Percentiles rank a stretch among this genome's conserved stretches.
Evolutionary conservation across 2,113 vertebrate species (phyloP).

Genomic region (Geococcyx californianus): DNA sequence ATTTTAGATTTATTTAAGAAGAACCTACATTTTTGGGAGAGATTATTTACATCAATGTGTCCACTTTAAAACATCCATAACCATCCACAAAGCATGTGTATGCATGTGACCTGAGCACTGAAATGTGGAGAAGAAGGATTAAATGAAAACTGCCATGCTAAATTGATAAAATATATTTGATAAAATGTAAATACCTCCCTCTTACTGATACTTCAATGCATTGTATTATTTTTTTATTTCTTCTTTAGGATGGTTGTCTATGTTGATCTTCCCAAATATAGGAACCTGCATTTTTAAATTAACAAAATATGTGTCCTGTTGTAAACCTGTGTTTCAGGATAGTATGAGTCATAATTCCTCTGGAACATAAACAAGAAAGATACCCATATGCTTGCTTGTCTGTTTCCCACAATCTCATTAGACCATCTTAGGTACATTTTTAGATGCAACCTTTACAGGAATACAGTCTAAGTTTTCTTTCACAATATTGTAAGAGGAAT

Average conservation of each 20-base stretch:
- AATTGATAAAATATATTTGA: background rate
- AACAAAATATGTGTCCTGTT: background rate
- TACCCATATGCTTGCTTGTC: background rate
- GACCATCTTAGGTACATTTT: background rate
- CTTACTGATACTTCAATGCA: rapidly evolving
- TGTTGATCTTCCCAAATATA: background rate
- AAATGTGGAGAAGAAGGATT: background rate
- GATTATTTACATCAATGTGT: rapidly evolving
- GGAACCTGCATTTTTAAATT: background rate
- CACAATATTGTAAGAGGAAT: background rate
- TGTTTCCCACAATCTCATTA: background rate
- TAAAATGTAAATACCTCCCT: background rate
- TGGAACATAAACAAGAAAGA: background rate
- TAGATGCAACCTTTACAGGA: background rate
- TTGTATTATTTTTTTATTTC: background rate
- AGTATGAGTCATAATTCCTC: background rate
- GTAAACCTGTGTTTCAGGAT: background rate
- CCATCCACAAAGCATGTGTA: background rate
- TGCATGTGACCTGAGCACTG: background rate
- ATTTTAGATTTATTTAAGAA: background rate
- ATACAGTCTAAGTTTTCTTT: background rate
- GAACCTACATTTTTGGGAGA: background rate
- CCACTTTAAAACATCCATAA: background rate
- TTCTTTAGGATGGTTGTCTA: background rate
- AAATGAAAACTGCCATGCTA: rapidly evolving